Percentiles rank a stretch among this genome's conserved stretches.
These are phyloP conservation scores for Lemur catta DNA, from an alignment of 2,797 vertebrate species.

Conservation along the genomic window DNA sequence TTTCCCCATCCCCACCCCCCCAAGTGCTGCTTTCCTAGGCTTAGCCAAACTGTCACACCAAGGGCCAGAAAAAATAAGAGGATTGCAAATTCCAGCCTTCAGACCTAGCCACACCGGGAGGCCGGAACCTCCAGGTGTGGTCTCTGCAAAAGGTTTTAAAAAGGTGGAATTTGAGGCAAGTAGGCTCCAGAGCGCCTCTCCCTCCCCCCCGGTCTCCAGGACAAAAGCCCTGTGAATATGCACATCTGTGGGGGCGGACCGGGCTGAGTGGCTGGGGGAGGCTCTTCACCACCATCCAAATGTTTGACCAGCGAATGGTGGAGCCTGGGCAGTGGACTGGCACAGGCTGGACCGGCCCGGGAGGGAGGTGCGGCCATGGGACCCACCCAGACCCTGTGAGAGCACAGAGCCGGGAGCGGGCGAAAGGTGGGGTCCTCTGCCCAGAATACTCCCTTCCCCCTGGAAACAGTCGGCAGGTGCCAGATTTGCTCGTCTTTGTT, in stretches of 20 bases:
- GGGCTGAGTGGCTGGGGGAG: not conserved
- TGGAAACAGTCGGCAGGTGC: not conserved
- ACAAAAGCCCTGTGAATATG: slow-evolving; percentile 75
- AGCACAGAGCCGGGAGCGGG: not conserved
- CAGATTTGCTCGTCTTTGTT: not conserved
- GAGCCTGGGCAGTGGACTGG: not conserved
- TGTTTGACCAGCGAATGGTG: not conserved
- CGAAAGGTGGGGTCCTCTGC: not conserved
- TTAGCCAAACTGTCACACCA: not conserved
- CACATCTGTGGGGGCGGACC: slow-evolving; percentile 47
- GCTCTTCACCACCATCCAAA: not conserved
- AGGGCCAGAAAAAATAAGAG: not conserved
- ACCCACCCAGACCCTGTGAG: not conserved
- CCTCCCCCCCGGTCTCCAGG: slow-evolving; percentile 38
- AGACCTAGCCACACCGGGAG: not conserved
- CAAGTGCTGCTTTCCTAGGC: not conserved
- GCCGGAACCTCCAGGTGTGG: slow-evolving; percentile 37
- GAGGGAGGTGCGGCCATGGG: not conserved
- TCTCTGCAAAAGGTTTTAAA: not conserved
- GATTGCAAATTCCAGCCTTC: not conserved
- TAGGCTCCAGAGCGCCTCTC: not conserved
- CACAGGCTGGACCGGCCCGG: not conserved
- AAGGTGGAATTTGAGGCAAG: slow-evolving; percentile 47
- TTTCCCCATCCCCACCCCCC: not conserved
- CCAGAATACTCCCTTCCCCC: not conserved